Conservation (phyloP, 2,797 vertebrate genomes). For the Borostomias antarcticus region DNA sequence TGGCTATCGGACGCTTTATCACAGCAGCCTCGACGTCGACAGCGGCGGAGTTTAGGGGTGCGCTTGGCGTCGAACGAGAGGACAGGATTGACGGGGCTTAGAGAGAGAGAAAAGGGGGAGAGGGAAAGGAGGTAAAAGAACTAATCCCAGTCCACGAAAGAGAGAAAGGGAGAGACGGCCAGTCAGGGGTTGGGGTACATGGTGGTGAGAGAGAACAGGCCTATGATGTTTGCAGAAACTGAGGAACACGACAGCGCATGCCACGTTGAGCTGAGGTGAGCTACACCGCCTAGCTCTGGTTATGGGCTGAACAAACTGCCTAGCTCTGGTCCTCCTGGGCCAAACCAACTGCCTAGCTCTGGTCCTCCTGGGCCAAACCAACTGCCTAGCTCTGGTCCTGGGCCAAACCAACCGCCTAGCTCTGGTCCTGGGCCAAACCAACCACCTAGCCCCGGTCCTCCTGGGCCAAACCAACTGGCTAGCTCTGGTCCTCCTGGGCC, state of each 20-base stretch:
- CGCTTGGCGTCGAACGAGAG: not conserved
- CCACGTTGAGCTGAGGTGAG: not conserved
- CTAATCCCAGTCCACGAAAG: no score
- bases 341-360: no score
- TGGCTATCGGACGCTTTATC: no score
- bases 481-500: conserved; percentile 17
- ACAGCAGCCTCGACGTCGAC: no score
- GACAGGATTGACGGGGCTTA: not conserved
- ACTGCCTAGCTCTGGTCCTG: conserved; percentile 16
- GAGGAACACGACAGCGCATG: not conserved
- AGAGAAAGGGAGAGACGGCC: not conserved
- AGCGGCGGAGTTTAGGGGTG: not conserved
- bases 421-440: no score
- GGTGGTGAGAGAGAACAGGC: not conserved
- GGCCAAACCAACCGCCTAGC: conserved; percentile 26
- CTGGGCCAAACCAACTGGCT: no score
- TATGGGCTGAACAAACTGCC: no score
- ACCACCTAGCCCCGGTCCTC: no score
- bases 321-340: no score
- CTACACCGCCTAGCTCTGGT: not conserved
- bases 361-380: no score
- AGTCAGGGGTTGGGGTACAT: not conserved
- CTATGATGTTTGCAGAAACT: conserved; percentile 42
- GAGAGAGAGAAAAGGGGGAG: not conserved
- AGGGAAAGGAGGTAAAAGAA: not conserved